A percentile compares a stretch with the other conserved stretches of the same genome.
phyloP scores from a whole-genome alignment of 1,140 invertebrate genomes.

The Conus ventricosus region DNA sequence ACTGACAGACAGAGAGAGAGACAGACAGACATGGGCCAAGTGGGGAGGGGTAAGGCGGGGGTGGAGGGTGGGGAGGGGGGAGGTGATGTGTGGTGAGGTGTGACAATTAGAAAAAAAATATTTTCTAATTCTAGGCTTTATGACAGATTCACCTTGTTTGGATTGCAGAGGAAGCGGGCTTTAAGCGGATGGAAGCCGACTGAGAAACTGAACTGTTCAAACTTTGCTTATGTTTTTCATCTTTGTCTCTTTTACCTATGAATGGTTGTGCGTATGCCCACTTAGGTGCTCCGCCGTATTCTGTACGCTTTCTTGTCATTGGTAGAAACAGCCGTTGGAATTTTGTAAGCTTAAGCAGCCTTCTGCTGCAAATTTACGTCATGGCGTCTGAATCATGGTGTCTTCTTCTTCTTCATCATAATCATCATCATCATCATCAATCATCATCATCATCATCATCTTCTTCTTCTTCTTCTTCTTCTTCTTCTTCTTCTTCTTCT shows the following conservation, averaged over 20 bases:
- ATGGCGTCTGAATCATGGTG: not conserved
- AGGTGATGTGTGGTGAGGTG: not conserved
- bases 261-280: no score
- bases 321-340: no score
- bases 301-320: no score
- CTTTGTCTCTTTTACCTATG: no score
- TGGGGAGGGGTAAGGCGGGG: not conserved
- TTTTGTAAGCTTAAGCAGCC: no score
- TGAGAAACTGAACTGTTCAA: not conserved
- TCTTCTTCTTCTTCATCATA: not conserved
- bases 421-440: conserved; percentile 8
- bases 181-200: no score
- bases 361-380: no score
- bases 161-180: not conserved
- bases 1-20: not conserved
- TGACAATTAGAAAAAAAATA: not conserved
- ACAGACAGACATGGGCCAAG: not conserved
- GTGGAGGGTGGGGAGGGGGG: no score
- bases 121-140: no score
- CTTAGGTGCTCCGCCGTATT: no score
- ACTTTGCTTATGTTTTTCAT: not conserved
- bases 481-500: not conserved
- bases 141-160: no score
- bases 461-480: not conserved
- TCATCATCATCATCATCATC: conserved; percentile 8